phyloP scores from a whole-genome alignment of 2,888 invertebrate species.

The Erebia palarica region DNA sequence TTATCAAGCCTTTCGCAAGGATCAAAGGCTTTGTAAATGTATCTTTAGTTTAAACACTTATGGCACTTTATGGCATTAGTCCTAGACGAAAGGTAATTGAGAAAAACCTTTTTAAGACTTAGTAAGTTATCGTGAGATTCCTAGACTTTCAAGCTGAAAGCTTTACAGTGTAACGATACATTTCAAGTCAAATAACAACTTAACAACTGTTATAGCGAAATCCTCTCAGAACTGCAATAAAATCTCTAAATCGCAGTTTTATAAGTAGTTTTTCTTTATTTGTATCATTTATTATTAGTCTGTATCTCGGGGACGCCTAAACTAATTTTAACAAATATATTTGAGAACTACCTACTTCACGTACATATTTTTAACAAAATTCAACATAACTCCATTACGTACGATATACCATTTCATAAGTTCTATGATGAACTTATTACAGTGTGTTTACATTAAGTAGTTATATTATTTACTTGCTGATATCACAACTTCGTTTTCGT shows the following conservation, averaged over 20 bases:
- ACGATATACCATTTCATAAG: no score
- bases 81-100: background rate
- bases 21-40: no score
- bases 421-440: no score
- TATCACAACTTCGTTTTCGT: no score
- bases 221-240: slow-evolving; percentile 11
- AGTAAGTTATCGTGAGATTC: background rate
- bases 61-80: no score
- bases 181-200: slow-evolving; percentile 11
- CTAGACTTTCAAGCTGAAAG: slow-evolving; percentile 7
- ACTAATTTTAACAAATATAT: background rate
- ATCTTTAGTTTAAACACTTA: no score
- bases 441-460: no score
- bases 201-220: slow-evolving; percentile 12
- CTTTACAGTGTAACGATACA: slow-evolving; percentile 13
- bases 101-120: background rate
- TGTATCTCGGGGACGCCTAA: background rate
- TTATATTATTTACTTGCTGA: no score
- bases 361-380: no score
- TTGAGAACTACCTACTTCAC: background rate
- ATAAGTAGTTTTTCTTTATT: slow-evolving; percentile 7
- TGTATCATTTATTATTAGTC: no score
- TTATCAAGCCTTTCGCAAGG: no score
- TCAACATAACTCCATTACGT: no score
- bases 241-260: slow-evolving; percentile 10